Evolutionary conservation across 2,888 invertebrate species (phyloP).

Genomic region (Mechanitis mazaeus): DNA sequence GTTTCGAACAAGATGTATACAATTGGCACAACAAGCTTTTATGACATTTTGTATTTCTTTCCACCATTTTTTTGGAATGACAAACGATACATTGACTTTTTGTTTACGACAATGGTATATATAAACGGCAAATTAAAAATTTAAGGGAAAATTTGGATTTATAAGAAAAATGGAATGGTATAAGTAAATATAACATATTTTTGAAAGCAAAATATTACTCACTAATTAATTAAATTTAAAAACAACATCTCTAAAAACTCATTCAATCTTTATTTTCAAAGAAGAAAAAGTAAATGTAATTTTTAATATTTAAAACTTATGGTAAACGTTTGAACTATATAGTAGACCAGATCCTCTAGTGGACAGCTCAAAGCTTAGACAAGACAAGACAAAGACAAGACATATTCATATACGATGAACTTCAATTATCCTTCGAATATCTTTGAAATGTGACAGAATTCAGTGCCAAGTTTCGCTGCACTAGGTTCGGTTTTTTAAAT

Average conservation of each 20-base stretch:
- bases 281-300: too few relatives aligned
- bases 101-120: neutral
- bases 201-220: too few relatives aligned
- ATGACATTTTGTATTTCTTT: conserved; percentile 3
- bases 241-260: too few relatives aligned
- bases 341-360: too few relatives aligned
- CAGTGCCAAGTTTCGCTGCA: neutral
- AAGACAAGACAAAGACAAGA: neutral
- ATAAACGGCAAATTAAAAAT: too few relatives aligned
- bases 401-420: neutral
- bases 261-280: too few relatives aligned
- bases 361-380: neutral
- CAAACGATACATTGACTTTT: conserved; percentile 1
- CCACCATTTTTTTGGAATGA: neutral
- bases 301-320: too few relatives aligned
- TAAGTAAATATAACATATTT: too few relatives aligned
- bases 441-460: neutral
- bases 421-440: neutral
- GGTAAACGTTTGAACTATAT: too few relatives aligned
- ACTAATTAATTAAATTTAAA: too few relatives aligned
- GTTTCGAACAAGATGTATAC: neutral
- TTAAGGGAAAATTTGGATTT: too few relatives aligned
- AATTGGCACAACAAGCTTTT: neutral
- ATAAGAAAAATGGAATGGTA: too few relatives aligned
- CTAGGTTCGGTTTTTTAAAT: conserved; percentile 1